phyloP scores from a whole-genome alignment of 2,113 vertebrate genomes.

The Pangasianodon hypophthalmus region DNA sequence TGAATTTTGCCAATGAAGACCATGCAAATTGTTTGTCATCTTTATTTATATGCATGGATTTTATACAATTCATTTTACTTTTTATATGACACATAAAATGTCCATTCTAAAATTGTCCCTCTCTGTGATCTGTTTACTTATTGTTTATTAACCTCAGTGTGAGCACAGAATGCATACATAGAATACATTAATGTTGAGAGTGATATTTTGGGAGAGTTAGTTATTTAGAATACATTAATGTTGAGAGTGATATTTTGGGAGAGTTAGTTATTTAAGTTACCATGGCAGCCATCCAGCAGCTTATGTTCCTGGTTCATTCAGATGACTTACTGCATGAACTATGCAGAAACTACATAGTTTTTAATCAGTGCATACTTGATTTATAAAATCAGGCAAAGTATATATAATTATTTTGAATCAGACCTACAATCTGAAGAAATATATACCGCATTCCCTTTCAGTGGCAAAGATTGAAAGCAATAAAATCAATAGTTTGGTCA shows the following conservation, averaged over 20 bases:
- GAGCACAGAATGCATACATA: background rate
- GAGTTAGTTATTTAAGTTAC: background rate
- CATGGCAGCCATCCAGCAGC: constrained; percentile 16
- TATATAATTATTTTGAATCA: constrained; percentile 3
- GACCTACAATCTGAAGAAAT: background rate
- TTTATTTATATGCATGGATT: constrained; percentile 56
- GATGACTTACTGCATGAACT: background rate
- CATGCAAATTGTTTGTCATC: constrained; percentile 45
- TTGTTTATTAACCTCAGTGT: background rate
- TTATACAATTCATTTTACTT: constrained; percentile 50
- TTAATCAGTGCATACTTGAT: background rate
- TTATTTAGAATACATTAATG: background rate
- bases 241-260: constrained; percentile 21
- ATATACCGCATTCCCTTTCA: constrained; percentile 3
- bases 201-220: constrained; percentile 12
- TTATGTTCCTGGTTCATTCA: background rate
- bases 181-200: background rate
- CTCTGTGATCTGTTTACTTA: background rate
- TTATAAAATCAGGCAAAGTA: background rate
- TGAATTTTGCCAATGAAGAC: constrained; percentile 37
- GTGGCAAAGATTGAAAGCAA: background rate
- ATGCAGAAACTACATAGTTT: background rate
- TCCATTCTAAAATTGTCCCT: background rate
- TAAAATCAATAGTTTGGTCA: background rate
- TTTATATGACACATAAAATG: constrained; percentile 52